A percentile compares a stretch with the other conserved stretches of the same genome.
Evolutionary conservation across 2,797 vertebrate genomes (phyloP).

Genomic region (Spinibarbus caldwelli): DNA sequence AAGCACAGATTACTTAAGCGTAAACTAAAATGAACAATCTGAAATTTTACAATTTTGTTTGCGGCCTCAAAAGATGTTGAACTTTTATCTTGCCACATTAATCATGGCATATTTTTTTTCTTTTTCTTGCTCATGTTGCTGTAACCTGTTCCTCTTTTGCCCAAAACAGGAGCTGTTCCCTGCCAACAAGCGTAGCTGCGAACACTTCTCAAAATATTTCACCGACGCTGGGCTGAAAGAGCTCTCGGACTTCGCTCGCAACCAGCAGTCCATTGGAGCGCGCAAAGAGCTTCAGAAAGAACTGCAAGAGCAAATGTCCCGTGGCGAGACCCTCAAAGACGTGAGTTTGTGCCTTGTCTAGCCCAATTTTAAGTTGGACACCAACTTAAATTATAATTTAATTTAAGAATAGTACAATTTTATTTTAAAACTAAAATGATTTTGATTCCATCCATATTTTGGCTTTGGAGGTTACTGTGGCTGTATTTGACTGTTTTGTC

Average conservation of each 20-base stretch:
- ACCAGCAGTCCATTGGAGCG: conserved; percentile 94
- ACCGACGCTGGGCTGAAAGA: conserved; percentile 96
- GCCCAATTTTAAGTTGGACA: neutral
- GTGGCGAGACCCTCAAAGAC: conserved; percentile 91
- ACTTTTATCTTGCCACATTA: neutral
- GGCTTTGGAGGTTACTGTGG: neutral
- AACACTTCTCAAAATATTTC: conserved; percentile 97
- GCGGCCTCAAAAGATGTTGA: neutral
- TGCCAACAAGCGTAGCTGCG: conserved; percentile 95
- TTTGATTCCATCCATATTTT: neutral
- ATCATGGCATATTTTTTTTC: no score
- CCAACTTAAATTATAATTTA: no score
- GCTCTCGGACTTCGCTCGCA: conserved; percentile 92
- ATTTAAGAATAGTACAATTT: no score
- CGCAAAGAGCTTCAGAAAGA: conserved; percentile 96
- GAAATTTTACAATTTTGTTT: neutral
- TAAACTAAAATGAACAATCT: neutral
- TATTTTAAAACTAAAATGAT: neutral
- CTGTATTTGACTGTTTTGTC: neutral
- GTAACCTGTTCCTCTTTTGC: neutral
- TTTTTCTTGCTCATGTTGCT: neutral
- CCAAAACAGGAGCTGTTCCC: conserved; percentile 90
- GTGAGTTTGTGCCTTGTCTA: conserved; percentile 67
- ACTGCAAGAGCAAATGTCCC: conserved; percentile 92
- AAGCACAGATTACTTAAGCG: neutral